Evolutionary conservation across 2,113 vertebrate genomes (phyloP), one percentile per base, ranked within the genome.

Genomic region (Rhabdornis inornatus): DNA sequence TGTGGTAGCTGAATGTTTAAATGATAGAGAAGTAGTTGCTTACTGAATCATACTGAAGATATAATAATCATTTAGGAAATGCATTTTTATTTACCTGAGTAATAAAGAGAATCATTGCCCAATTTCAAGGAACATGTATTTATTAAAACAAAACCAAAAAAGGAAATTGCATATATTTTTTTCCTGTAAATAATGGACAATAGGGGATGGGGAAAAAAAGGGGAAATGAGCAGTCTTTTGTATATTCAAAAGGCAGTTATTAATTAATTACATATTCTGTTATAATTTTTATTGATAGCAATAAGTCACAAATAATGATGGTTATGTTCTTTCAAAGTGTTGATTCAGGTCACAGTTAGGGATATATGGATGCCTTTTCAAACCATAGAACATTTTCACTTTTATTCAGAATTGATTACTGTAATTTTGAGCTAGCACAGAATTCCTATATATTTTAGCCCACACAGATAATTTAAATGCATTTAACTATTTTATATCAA

Each of bases 121-220:
- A 44, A 11, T 86, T 88, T 79, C 6, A 6, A 79, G 47, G 9
- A 70, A 63, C 2, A 27, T 40, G 1, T 31, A 47, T 75, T 75
- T 83, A n/a, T 53, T n/a, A 55, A 63, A 83, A 65, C 8, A 57
- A 74, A 42, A 66, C 1, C 10, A 42, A 20, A 79, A 65, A 42
- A 9, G 5, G 16, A 76, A 56, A 75, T 30, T 28, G 5, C 10
- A 9, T 21, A 3, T 37, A 0, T n/a, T 50, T 63, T 69, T 72
- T 40, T 13, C 16, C 15, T 64, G 3, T 66, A 70, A 74, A 49
- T 35, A 74, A 70, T 44, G 17, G 4, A 9, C 9, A 64, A 39
- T 28, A 47, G 5, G 3, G 1, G 1, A 44, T 52, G 15, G 15
- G 17, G 15, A 2, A 8, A 52, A 56, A 47, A 7, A 12, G 1